Base-by-base conservation (phyloP, 1,140 invertebrate genomes). In the Metaphire vulgaris region DNA sequence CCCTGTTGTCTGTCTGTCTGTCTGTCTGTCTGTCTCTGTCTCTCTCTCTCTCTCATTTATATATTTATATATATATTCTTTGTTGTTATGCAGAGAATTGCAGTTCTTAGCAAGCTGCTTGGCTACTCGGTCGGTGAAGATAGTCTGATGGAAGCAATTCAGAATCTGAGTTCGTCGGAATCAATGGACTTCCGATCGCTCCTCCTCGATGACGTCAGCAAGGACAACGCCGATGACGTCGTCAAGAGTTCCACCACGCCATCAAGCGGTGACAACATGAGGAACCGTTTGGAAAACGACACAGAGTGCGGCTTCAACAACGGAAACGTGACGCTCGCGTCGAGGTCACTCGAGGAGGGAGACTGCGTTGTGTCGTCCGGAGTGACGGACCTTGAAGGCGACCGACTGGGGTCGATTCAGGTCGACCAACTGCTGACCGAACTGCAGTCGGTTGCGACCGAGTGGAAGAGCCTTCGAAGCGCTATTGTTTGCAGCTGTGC, bases 401-500 rank as follows among this genome's bases (percentile, higher is more conserved):
- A 85, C 28, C n/a, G n/a, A n/a, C n/a, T n/a, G n/a, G n/a, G n/a
- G n/a, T 78, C 77, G 30, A 79, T 85, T 33, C 82, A 80, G 65
- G 33, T 84, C 34, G 83, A 84, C 30, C 80, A 83, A 75, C 77
- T 86, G 64, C 32, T 81, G 15, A 70, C 80, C 28, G 85, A 86
- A 78, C 86, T 96, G 65, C 90, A 91, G 77, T 92, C 92, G 0
- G 93, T 97, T 1, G 93, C 95, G 0, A 84, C 97, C 21, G 93
- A 96, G 83, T 97, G 95, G 95, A 94, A 93, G 84, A 90, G 92
- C 2, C 89, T 95, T 72, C 90, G 94, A 71, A 93, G 92, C 84
- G 90, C 94, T n/a, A 91, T 90, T 79, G 92, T 93, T 84, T 98
- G 95, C 85, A 89, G 89, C 80, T 97, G 95, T 86, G 92, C 92